These are phyloP conservation scores for Daphoenositta chrysoptera DNA, from an alignment of 2,113 vertebrate species.

Conservation along the genomic window DNA sequence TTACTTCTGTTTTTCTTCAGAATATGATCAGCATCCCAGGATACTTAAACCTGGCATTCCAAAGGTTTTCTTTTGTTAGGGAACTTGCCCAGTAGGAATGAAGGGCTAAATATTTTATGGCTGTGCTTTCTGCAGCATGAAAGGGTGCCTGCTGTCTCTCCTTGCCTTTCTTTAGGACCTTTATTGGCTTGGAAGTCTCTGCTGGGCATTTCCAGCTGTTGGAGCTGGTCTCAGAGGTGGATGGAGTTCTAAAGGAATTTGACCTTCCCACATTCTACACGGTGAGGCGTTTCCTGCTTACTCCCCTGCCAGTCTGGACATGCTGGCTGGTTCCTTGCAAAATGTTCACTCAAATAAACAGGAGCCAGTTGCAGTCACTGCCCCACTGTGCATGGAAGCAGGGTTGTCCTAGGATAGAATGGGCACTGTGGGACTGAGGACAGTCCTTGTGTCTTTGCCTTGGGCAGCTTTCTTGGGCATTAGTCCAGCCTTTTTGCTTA, in stretches of 20 bases:
- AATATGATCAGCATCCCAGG: not conserved
- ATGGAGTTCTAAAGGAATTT: slow-evolving; percentile 87
- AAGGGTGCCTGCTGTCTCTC: not conserved
- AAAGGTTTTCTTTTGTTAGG: not conserved
- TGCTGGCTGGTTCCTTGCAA: accelerated
- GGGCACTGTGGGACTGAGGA: not conserved
- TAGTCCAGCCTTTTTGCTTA: not conserved
- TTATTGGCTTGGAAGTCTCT: slow-evolving; percentile 86
- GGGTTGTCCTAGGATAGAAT: not conserved
- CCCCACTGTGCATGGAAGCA: not conserved
- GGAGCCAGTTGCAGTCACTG: not conserved
- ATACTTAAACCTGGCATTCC: not conserved
- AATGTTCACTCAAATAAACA: not conserved
- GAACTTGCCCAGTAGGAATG: not conserved
- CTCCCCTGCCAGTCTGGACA: not conserved
- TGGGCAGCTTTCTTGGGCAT: not conserved
- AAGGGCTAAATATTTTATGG: not conserved
- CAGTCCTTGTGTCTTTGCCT: not conserved
- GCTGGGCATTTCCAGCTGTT: slow-evolving; percentile 81
- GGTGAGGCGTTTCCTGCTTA: slow-evolving; percentile 63
- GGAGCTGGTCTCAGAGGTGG: slow-evolving; percentile 81
- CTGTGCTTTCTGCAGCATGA: not conserved
- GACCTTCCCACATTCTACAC: slow-evolving; percentile 86
- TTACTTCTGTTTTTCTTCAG: not conserved
- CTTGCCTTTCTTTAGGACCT: slow-evolving; percentile 77